Evolutionary conservation across 2,888 invertebrate genomes (phyloP), one percentile per base, ranked within the genome.

Genomic region (Nemotelus nigrinus): DNA sequence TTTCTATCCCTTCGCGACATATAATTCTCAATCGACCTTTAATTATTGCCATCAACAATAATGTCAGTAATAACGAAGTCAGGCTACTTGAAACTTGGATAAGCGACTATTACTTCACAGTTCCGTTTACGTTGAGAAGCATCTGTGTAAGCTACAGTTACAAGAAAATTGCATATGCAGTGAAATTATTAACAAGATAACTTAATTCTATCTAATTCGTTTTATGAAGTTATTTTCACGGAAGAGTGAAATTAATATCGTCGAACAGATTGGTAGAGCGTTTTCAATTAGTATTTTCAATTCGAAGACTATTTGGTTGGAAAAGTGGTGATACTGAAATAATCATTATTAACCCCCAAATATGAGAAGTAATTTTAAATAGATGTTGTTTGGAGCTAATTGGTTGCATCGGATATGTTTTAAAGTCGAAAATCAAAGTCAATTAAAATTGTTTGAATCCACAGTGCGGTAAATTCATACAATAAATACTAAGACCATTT

Each of bases 141-240:
- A 70, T 25, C 25, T 25, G 25, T 25, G 25, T 25, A 25, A 25
- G 25, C 25, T 25, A 25, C 25, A 25, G 25, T 25, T 25, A 25
- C 25, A 25, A 25, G 25, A 25, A 25, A 25, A 25, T 25, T 53
- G 53, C 43, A 53, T 55, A 70, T 39, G 70, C 55, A 70, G 55
- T 41, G 25, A 70, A 70, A 70, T 70, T 70, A 70, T 70, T 45
- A 70, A 47, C 70, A 70, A 70, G 70, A 70, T 70, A 70, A 55
- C 47, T 70, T 70, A 70, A 70, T 70, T 70, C 8, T 43, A 70
- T 43, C 55, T 55, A 70, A 70, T 70, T 70, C 25, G 47, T 70
- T 70, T 55, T 70, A 53, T 47, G 55, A 70, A 70, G 41, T 63
- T 63, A 63, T 63, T 63, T 63, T 25, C 63, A 57, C 57, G 39